Evolutionary conservation across 2,113 vertebrate species (phyloP), one percentile per base, ranked within the genome.

Genomic region (Pterocles burchelli): DNA sequence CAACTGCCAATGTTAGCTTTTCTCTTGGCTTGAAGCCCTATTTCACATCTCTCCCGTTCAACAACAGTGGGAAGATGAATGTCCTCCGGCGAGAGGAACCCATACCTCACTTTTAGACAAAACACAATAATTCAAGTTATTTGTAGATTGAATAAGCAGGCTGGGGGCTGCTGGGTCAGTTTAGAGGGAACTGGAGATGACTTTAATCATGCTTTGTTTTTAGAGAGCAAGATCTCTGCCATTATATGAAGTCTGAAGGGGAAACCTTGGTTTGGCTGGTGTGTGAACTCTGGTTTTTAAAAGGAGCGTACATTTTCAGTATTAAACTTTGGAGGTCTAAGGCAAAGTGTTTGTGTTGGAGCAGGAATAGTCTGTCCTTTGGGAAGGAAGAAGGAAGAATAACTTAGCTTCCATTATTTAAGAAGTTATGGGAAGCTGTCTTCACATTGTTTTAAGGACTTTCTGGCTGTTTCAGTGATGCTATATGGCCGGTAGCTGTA

Each of bases 151-250:
- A 87, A 67, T 67, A 81, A 94, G 75, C 10, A 62, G 95, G 81
- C 91, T 91, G 86, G 89, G 89, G 93, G 70, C 89, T 93, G 75
- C 94, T 89, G 90, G 85, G 80, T 89, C 52, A 81, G 49, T n/a
- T 91, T 48, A 96, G 61, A 73, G 80, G 77, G 43, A 85, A 67
- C 4, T 43, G 14, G 72, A 74, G 78, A 66, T 54, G 51, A 62
- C 17, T 88, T 81, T 45, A 86, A 29, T 73, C 8, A 7, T 22
- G 14, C 9, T 59, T 66, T 65, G 11, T 33, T 28, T 81, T 79
- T 55, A 45, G 80, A 88, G 29, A 36, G 24, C 0, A 6, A 71
- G 48, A 71, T 63, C 52, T 20, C 49, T 58, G 7, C 22, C 20
- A 5, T 67, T 89, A 19, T 21, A 14, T 17, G 41, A 67, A 21